Evolutionary conservation across 2,888 invertebrate genomes (phyloP), one percentile per base, ranked within the genome.

Genomic region (Pristionchus maxplancki): DNA sequence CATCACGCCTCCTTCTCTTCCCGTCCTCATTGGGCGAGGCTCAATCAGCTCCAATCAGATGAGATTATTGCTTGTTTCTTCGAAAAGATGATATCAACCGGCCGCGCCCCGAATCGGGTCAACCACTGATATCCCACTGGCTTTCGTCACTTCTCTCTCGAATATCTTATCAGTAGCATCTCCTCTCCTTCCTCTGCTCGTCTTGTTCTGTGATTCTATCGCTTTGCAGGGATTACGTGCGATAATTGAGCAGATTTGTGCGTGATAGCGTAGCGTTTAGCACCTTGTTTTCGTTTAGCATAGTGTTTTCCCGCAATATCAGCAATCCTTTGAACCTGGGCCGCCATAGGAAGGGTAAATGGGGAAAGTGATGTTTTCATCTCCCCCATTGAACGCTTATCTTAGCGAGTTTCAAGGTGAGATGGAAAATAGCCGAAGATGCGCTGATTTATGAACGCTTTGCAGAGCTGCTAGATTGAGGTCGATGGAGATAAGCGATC

Each of bases 401-500:
- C 78, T 44, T 28, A n/a, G 15, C 2, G 28, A n/a, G 78, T 11
- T 28, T 78, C 48, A 78, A 78, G 78, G 78, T 48, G 78, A 78
- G 44, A n/a, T n/a, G n/a, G n/a, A 48, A 74, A 74, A 74, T 40
- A 74, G 71, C 24, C n/a, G 58, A 58, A 11, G 44, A 44, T 44
- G n/a, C 40, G 40, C 11, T 28, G 78, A 78, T 78, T 78, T 78
- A 78, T 78, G 78, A 17, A 17, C 44, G n/a, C 9, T 44, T 17
- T 78, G 40, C 44, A 78, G 44, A 2, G 44, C 48, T 44, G 17
- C 78, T 78, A 44, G n/a, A 78, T 78, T 78, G 78, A 78, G 78
- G 78, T 78, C 78, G 78, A 78, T 15, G 40, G 44, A 78, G 78
- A 78, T 78, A 78, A 78, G 78, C 78, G 78, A 78, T 78, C 78